Evolutionary conservation across 2,888 invertebrate genomes (phyloP).

Genomic region (Cryptocheilus praepositus): DNA sequence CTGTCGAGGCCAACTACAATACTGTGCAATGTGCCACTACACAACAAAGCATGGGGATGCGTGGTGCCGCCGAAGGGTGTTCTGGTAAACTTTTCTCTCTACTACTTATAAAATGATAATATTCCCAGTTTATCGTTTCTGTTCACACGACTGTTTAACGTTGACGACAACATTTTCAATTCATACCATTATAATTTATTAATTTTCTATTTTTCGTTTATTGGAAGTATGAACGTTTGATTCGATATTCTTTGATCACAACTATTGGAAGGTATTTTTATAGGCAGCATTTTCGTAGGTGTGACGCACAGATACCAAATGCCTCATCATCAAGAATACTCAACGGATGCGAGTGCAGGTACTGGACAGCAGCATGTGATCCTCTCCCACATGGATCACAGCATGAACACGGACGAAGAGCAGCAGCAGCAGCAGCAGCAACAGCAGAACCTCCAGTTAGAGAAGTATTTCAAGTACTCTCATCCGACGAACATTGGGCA

Average conservation of each 20-base stretch:
- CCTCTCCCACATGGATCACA: constrained; percentile 65
- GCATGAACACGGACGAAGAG: constrained; percentile 58
- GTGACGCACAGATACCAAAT: constrained; percentile 71
- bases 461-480: constrained; percentile 72
- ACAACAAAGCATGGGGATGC: constrained; percentile 70
- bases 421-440: constrained; percentile 42
- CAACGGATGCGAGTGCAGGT: constrained; percentile 41
- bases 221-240: too few species aligned
- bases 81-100: constrained; percentile 57
- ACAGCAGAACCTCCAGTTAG: constrained; percentile 65
- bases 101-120: too few species aligned
- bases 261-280: too few species aligned
- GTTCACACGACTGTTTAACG: too few species aligned
- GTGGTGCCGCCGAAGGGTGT: constrained; percentile 70
- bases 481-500: constrained; percentile 61
- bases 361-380: constrained; percentile 61
- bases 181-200: too few species aligned
- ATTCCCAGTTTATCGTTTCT: too few species aligned
- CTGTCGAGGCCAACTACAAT: constrained; percentile 67
- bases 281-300: constrained; percentile 47
- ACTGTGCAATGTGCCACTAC: constrained; percentile 67
- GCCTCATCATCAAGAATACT: constrained; percentile 71
- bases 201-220: too few species aligned
- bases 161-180: too few species aligned
- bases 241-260: too few species aligned